A percentile compares a stretch with the other conserved stretches of the same genome.
Conservation (phyloP, 2,797 vertebrate genomes). For the Rhynchonycteris naso region DNA sequence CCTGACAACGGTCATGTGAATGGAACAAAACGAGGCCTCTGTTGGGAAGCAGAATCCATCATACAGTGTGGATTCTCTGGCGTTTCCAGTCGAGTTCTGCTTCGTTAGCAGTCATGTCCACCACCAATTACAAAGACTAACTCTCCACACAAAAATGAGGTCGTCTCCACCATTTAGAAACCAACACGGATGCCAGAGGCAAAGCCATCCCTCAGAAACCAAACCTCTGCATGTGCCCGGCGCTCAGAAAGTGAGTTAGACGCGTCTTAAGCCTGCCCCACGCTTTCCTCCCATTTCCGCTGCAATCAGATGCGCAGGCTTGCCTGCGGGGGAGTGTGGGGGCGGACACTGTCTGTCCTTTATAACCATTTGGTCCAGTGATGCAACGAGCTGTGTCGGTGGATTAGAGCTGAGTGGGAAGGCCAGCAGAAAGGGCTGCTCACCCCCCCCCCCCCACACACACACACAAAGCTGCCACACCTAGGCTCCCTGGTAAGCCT, state of each 20-base stretch:
- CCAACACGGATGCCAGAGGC: not conserved
- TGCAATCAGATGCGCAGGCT: not conserved
- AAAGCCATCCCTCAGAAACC: not conserved
- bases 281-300: not conserved
- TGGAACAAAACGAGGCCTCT: not conserved
- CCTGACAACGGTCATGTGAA: not conserved
- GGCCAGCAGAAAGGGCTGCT: not conserved
- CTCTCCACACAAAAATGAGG: not conserved
- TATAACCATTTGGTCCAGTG: not conserved
- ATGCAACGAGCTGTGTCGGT: not conserved
- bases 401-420: too few relatives aligned
- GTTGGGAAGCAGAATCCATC: not conserved
- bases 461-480: not conserved
- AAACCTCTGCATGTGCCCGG: not conserved
- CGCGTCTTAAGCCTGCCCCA: accelerated
- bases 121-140: slow-evolving; percentile 1
- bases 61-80: not conserved
- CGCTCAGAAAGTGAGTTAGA: not conserved
- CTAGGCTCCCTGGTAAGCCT: not conserved
- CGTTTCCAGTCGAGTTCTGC: not conserved
- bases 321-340: not conserved
- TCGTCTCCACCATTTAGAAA: not conserved
- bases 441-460: too few relatives aligned
- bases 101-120: slow-evolving; percentile 20
- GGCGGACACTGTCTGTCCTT: not conserved